Evolutionary conservation across 2,888 invertebrate species (phyloP).

Genomic region (Elaeidobius kamerunicus): DNA sequence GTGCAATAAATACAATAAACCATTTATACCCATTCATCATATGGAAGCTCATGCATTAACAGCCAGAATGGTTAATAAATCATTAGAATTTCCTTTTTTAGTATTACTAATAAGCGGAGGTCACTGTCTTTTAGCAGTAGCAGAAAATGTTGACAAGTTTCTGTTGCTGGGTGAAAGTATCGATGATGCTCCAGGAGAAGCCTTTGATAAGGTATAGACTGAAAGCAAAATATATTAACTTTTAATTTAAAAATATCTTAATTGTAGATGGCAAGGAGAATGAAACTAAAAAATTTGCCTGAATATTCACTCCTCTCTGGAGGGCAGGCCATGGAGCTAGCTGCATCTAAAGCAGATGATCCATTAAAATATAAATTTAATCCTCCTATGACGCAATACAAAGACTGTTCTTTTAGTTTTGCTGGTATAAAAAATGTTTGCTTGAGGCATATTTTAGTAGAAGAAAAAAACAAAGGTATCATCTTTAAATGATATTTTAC

Average conservation of each 20-base stretch:
- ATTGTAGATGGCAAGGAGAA: constrained; percentile 69
- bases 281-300: constrained; percentile 76
- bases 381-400: constrained; percentile 59
- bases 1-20: constrained; percentile 63
- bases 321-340: constrained; percentile 80
- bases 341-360: constrained; percentile 67
- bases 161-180: constrained; percentile 72
- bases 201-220: constrained; percentile 77
- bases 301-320: constrained; percentile 74
- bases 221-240: not conserved
- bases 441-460: constrained; percentile 52
- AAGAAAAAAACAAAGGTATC: constrained; percentile 58
- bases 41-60: constrained; percentile 98
- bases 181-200: constrained; percentile 92
- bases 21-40: constrained; percentile 94
- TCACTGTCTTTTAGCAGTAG: constrained; percentile 80
- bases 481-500: not conserved
- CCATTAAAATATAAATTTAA: constrained; percentile 64
- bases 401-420: constrained; percentile 90
- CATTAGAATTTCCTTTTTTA: constrained; percentile 82
- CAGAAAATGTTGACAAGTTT: constrained; percentile 70
- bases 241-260: not conserved
- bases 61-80: constrained; percentile 67
- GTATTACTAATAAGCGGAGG: constrained; percentile 91
- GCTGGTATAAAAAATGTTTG: constrained; percentile 73